These are phyloP conservation scores for Standfussiana lucernea DNA, from an alignment of 2,888 invertebrate species.

Conservation along the genomic window DNA sequence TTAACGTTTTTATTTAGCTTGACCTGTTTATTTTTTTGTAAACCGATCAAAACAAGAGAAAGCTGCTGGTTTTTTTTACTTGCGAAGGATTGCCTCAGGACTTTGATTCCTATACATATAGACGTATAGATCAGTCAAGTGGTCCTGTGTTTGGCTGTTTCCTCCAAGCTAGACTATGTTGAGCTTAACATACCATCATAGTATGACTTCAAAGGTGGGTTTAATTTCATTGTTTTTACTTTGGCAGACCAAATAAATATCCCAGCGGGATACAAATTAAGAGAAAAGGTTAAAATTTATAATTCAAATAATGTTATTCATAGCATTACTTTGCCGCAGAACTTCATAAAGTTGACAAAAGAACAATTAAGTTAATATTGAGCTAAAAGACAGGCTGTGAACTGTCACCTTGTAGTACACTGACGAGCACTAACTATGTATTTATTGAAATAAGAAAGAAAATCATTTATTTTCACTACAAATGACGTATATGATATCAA, in stretches of 20 bases:
- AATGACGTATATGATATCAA: neutral
- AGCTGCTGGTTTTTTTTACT: neutral
- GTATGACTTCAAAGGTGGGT: neutral
- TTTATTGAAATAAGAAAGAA: neutral
- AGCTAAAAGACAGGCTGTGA: constrained; percentile 18
- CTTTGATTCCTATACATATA: neutral
- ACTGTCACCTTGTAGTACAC: neutral
- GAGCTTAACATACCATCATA: no score
- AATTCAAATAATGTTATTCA: neutral
- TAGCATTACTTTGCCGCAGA: neutral
- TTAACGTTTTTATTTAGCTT: no score
- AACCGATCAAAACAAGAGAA: neutral
- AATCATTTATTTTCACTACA: neutral
- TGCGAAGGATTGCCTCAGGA: neutral
- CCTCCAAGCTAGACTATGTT: neutral
- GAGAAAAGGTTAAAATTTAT: neutral
- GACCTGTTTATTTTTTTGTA: constrained; percentile 9
- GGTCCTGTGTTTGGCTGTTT: neutral
- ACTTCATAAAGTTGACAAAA: constrained; percentile 24
- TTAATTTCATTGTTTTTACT: neutral
- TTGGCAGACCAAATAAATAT: neutral
- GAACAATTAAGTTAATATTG: neutral
- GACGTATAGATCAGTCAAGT: neutral
- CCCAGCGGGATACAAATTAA: neutral
- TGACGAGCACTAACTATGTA: neutral